phyloP scores from a whole-genome alignment of 2,113 vertebrate species.

The Grantiella picta region DNA sequence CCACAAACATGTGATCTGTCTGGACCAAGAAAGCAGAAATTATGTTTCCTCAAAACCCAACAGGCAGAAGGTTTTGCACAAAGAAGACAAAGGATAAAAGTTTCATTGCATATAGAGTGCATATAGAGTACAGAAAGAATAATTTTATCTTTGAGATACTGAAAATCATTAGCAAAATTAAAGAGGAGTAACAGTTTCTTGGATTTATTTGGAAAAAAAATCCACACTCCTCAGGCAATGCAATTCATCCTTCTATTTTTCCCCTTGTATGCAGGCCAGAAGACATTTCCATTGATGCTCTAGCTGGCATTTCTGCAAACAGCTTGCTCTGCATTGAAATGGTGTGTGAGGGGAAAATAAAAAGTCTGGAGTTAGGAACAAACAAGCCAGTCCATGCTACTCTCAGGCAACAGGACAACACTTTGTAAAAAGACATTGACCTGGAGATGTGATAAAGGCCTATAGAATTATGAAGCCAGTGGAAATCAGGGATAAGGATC shows the following conservation, averaged over 20 bases:
- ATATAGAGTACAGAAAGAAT: neutral
- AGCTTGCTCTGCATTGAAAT: neutral
- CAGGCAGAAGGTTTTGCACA: neutral
- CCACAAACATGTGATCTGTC: neutral
- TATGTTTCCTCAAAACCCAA: rapidly evolving
- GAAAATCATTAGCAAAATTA: neutral
- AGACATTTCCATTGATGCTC: neutral
- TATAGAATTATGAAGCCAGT: neutral
- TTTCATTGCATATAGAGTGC: neutral
- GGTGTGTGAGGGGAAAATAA: neutral
- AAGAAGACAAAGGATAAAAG: neutral
- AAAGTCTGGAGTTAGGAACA: neutral
- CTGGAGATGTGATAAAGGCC: neutral
- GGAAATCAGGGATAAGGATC: neutral
- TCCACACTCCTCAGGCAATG: neutral
- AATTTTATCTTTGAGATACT: neutral
- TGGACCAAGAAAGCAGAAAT: neutral
- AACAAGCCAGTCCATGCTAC: neutral
- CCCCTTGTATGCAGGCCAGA: neutral
- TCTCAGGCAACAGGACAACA: neutral
- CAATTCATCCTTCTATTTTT: neutral
- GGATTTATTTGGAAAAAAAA: neutral
- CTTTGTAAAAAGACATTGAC: neutral
- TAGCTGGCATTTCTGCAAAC: neutral
- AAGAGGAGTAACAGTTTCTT: neutral